Evolutionary conservation across 2,888 invertebrate genomes (phyloP).

Genomic region (Germaria angustata): DNA sequence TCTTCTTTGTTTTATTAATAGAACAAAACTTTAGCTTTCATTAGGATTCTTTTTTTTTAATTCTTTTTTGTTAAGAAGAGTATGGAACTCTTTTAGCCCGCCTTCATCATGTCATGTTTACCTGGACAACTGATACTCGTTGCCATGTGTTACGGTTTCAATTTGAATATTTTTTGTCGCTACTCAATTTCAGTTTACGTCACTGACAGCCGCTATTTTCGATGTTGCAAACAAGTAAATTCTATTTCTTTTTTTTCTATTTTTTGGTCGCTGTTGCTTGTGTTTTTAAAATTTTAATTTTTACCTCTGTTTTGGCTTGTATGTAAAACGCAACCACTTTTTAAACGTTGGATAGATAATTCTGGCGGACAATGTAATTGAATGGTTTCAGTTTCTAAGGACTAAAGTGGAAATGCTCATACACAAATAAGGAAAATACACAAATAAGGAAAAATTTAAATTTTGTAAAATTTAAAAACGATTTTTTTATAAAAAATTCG

Average conservation of each 20-base stretch:
- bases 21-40: not conserved
- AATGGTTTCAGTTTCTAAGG: not conserved
- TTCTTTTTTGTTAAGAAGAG: too few relatives aligned
- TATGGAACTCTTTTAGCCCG: not conserved
- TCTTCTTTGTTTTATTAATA: not conserved
- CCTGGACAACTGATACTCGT: conserved; percentile 54
- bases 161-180: conserved; percentile 17
- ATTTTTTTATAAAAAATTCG: too few relatives aligned
- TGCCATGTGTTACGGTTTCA: conserved; percentile 54
- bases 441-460: too few relatives aligned
- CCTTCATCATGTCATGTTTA: conserved; percentile 20
- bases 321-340: not conserved
- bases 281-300: not conserved
- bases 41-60: conserved; percentile 26
- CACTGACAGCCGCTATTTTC: conserved; percentile 39
- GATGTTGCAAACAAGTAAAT: conserved; percentile 23
- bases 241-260: not conserved
- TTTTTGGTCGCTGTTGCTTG: not conserved
- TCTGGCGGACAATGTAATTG: not conserved
- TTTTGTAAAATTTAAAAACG: too few relatives aligned
- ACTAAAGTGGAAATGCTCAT: not conserved
- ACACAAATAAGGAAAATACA: too few relatives aligned
- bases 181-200: not conserved
- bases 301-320: not conserved
- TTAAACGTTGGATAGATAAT: not conserved